phyloP scores from a whole-genome alignment of 2,113 vertebrate species.

The Accipiter cooperii region DNA sequence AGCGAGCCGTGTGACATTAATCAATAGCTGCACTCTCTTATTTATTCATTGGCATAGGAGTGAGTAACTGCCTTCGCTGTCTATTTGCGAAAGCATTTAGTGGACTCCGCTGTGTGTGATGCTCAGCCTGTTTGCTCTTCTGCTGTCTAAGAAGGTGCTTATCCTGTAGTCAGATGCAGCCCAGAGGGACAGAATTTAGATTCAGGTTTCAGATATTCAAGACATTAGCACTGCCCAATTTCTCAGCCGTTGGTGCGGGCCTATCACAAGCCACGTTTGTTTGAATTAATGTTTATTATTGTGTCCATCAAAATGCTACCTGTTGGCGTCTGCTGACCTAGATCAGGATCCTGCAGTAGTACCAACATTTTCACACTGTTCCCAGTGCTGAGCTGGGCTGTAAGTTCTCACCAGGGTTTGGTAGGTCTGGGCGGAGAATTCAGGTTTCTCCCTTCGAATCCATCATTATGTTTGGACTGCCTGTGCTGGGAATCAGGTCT shows the following conservation, averaged over 20 bases:
- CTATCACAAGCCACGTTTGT: not conserved
- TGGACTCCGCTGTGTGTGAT: not conserved
- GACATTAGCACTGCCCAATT: not conserved
- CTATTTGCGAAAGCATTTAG: not conserved
- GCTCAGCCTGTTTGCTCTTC: not conserved
- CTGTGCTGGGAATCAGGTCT: not conserved
- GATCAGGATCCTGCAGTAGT: not conserved
- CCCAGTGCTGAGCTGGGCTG: not conserved
- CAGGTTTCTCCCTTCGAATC: not conserved
- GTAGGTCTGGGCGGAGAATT: not conserved
- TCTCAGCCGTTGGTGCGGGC: not conserved
- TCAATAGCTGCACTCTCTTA: conserved; percentile 57
- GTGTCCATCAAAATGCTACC: not conserved
- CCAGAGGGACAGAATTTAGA: not conserved
- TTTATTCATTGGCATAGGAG: conserved; percentile 47
- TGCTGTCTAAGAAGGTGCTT: not conserved
- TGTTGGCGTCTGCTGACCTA: not conserved
- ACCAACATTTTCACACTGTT: not conserved
- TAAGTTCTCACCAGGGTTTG: not conserved
- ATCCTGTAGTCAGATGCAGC: not conserved
- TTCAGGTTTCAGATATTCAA: not conserved
- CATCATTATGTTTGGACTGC: not conserved
- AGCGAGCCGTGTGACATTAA: conserved; percentile 12
- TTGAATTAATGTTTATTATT: not conserved
- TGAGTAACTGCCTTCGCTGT: not conserved